These are phyloP conservation scores for Notarius lentiginosus DNA, from an alignment of 2,113 vertebrate genomes.

Conservation along the genomic window DNA sequence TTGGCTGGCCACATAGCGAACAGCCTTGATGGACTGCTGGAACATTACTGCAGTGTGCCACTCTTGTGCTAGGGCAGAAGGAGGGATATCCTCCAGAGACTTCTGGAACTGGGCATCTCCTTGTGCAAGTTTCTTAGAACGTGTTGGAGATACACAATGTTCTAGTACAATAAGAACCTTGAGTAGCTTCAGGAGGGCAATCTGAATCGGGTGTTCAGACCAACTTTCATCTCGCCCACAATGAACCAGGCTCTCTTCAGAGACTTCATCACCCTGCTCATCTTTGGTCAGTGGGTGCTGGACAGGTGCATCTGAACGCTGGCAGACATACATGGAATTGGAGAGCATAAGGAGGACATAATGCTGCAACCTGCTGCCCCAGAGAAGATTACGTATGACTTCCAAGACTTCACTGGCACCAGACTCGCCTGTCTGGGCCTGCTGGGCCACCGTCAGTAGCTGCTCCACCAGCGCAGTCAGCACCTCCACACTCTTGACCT, in stretches of 20 bases:
- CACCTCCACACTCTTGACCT: slow-evolving; percentile 93
- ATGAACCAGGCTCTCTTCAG: slow-evolving; percentile 85
- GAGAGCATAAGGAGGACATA: slow-evolving; percentile 86
- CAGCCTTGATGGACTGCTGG: slow-evolving; percentile 89
- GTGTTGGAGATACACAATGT: slow-evolving; percentile 75
- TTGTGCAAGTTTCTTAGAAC: slow-evolving; percentile 69
- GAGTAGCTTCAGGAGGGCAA: slow-evolving; percentile 89
- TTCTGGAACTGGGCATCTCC: slow-evolving; percentile 34
- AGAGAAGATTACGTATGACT: slow-evolving; percentile 76
- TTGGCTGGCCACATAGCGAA: slow-evolving; percentile 84
- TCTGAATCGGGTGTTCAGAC: slow-evolving; percentile 91
- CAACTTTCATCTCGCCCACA: slow-evolving; percentile 82
- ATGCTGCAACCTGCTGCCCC: slow-evolving; percentile 84
- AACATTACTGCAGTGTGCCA: slow-evolving; percentile 88
- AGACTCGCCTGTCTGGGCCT: slow-evolving; percentile 55
- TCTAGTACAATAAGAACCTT: slow-evolving; percentile 90
- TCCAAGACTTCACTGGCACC: slow-evolving; percentile 63
- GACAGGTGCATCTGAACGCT: slow-evolving; percentile 64
- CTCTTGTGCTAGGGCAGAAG: slow-evolving; percentile 80
- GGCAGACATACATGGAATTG: slow-evolving; percentile 88
- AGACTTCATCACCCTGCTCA: slow-evolving; percentile 62
- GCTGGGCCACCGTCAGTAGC: slow-evolving; percentile 72
- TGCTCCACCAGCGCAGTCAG: slow-evolving; percentile 82
- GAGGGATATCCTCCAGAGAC: neutral
- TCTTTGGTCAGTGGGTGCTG: neutral